Evolutionary conservation across 2,888 invertebrate genomes (phyloP).

Genomic region (Miltochrista miniata): DNA sequence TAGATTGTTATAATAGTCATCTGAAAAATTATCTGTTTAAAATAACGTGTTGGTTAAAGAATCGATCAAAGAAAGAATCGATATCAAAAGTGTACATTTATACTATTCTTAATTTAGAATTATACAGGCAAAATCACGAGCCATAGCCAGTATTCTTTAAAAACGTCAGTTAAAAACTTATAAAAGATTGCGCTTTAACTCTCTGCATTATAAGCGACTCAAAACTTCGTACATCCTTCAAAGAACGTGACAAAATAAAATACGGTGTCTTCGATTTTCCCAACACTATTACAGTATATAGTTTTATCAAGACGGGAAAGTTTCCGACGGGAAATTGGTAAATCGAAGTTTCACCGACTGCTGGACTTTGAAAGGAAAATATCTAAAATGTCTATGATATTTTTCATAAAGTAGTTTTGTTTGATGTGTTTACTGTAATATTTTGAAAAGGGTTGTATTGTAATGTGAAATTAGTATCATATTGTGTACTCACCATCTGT

Average conservation of each 20-base stretch:
- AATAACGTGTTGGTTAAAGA: no score
- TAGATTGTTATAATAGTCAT: no score
- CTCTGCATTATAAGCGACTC: not conserved
- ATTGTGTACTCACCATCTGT: no score
- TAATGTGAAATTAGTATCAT: not conserved
- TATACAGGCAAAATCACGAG: no score
- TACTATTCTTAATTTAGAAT: no score
- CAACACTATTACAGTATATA: conserved; percentile 29
- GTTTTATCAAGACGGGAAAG: conserved; percentile 30
- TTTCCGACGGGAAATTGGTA: conserved; percentile 38
- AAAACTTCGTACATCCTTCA: conserved; percentile 1
- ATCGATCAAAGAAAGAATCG: no score
- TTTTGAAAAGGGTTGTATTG: conserved; percentile 1
- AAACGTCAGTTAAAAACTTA: not conserved
- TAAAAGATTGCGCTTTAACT: not conserved
- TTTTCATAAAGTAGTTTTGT: conserved; percentile 23
- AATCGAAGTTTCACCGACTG: conserved; percentile 36
- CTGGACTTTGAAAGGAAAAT: conserved; percentile 27
- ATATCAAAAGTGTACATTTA: no score
- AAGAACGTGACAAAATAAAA: conserved; percentile 17
- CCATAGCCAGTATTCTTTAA: no score
- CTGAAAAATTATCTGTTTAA: no score
- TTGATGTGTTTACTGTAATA: conserved; percentile 10
- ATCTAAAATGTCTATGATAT: conserved; percentile 42
- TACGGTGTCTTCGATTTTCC: conserved; percentile 16